Evolutionary conservation across 2,113 vertebrate genomes (phyloP).

Genomic region (Albula glossodonta): DNA sequence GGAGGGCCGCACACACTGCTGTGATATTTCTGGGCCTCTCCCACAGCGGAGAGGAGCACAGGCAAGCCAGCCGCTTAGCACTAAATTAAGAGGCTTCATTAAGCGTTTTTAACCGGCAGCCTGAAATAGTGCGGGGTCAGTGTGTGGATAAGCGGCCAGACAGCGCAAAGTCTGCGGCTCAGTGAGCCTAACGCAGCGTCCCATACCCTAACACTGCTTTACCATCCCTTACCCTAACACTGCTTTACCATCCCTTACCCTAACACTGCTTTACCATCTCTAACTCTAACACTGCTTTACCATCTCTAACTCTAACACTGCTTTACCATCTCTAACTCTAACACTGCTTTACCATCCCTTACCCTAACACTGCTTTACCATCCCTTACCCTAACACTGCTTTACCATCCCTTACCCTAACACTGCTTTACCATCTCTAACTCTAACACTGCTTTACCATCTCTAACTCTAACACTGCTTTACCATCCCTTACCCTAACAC

Average conservation of each 20-base stretch:
- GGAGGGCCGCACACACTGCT: conserved; percentile 9
- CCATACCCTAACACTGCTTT: background rate
- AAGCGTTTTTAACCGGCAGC: conserved; percentile 4
- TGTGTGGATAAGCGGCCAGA: conserved; percentile 10
- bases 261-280: no score
- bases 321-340: no score
- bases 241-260: background rate
- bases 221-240: background rate
- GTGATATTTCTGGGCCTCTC: conserved; percentile 9
- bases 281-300: background rate
- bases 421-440: background rate
- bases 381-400: background rate
- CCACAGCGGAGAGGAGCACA: conserved; percentile 31
- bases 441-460: background rate
- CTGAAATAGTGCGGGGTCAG: conserved; percentile 31
- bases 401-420: background rate
- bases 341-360: background rate
- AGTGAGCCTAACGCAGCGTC: background rate
- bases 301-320: no score
- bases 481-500: no score
- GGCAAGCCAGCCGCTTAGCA: conserved; percentile 20
- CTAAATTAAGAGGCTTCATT: conserved; percentile 30
- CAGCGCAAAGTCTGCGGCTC: conserved; percentile 34
- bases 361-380: background rate
- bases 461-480: conserved; percentile 1